Conservation (phyloP, 2,797 vertebrate species). For the Notamacropus eugenii region DNA sequence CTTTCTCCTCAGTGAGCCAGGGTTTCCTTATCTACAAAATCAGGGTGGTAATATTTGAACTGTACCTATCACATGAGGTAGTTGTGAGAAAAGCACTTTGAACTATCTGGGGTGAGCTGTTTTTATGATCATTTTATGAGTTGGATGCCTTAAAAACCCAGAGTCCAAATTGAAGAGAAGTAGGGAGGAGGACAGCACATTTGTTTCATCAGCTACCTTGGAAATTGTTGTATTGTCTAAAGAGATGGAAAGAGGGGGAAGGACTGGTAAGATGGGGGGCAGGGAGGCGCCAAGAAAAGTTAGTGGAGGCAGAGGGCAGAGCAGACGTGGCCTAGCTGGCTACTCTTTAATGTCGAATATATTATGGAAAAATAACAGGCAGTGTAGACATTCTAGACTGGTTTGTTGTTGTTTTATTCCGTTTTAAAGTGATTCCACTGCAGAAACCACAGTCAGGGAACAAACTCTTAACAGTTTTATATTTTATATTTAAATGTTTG, state of each 20-base stretch:
- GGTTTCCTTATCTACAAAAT: neutral
- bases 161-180: neutral
- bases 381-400: neutral
- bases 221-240: neutral
- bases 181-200: neutral
- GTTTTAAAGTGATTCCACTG: neutral
- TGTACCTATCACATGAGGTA: neutral
- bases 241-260: neutral
- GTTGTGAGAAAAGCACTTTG: neutral
- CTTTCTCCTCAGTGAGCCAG: neutral
- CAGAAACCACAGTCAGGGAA: slow-evolving; percentile 53
- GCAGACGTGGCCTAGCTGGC: neutral
- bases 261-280: neutral
- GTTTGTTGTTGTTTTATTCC: neutral
- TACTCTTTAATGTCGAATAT: neutral
- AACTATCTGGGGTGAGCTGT: neutral
- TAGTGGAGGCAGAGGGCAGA: neutral
- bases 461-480: slow-evolving; percentile 26
- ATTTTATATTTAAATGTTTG: slow-evolving; percentile 59
- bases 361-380: neutral
- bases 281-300: neutral
- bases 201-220: neutral
- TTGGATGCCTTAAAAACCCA: neutral
- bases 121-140: neutral
- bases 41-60: neutral